phyloP scores from a whole-genome alignment of 2,888 invertebrate genomes.

The Drosophila anceps region DNA sequence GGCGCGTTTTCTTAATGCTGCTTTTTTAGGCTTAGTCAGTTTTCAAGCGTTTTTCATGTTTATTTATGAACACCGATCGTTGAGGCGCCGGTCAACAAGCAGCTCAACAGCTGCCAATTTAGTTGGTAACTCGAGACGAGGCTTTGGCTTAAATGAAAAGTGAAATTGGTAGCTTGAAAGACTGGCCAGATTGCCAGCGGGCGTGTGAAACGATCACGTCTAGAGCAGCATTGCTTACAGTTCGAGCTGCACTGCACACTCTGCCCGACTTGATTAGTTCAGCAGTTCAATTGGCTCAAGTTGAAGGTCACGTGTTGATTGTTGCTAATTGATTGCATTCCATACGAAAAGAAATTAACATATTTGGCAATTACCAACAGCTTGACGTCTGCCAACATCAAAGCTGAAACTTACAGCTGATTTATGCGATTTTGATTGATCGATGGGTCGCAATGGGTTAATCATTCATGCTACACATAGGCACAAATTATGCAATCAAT shows the following conservation, averaged over 20 bases:
- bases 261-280: conserved; percentile 41
- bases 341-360: conserved; percentile 56
- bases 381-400: conserved; percentile 18
- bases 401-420: conserved; percentile 39
- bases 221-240: conserved; percentile 33
- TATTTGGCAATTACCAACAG: conserved; percentile 68
- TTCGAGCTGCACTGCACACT: not conserved
- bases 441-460: conserved; percentile 15
- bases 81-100: conserved; percentile 13
- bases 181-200: conserved; percentile 26
- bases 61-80: conserved; percentile 64
- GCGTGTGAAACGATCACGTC: conserved; percentile 68
- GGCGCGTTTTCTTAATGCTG: conserved; percentile 63
- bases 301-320: conserved; percentile 63
- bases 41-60: conserved; percentile 71
- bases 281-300: conserved; percentile 40
- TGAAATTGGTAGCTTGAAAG: conserved; percentile 66
- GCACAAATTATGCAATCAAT: conserved; percentile 13
- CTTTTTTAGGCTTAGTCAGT: conserved; percentile 62
- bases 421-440: conserved; percentile 66
- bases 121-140: conserved; percentile 61
- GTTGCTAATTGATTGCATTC: conserved; percentile 68
- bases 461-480: conserved; percentile 15
- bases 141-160: conserved; percentile 57
- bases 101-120: conserved; percentile 49